Conservation (phyloP, 2,113 vertebrate species). For the Dendrocopos noguchii region DNA sequence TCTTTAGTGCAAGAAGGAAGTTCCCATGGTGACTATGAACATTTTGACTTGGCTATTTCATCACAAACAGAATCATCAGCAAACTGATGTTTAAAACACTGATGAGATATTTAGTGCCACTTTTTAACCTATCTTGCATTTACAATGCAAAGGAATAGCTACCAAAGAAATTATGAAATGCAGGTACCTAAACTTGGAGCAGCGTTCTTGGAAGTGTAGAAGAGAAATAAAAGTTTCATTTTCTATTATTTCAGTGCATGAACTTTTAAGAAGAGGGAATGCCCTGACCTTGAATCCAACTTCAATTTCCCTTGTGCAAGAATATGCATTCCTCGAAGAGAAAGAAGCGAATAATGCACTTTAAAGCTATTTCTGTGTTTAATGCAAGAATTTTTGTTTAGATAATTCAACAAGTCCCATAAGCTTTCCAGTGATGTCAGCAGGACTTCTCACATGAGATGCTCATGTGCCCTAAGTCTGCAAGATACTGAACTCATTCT, state of each 20-base stretch:
- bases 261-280: background rate
- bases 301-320: background rate
- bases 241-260: background rate
- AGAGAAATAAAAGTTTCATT: background rate
- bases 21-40: background rate
- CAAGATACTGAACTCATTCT: background rate
- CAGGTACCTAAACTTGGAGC: background rate
- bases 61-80: background rate
- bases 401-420: background rate
- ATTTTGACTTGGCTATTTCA: background rate
- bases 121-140: background rate
- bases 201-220: background rate
- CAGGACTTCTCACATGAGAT: background rate
- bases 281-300: background rate
- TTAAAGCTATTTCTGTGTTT: background rate
- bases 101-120: background rate
- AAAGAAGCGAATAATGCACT: background rate
- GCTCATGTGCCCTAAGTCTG: background rate
- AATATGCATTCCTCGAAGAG: background rate
- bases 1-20: background rate
- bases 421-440: conserved; percentile 24
- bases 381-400: conserved; percentile 6
- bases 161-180: background rate
- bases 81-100: background rate
- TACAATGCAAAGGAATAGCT: background rate